Percentiles rank a stretch among this genome's conserved stretches.
phyloP scores from a whole-genome alignment of 2,797 vertebrate species.

The Lacerta bilineata region DNA sequence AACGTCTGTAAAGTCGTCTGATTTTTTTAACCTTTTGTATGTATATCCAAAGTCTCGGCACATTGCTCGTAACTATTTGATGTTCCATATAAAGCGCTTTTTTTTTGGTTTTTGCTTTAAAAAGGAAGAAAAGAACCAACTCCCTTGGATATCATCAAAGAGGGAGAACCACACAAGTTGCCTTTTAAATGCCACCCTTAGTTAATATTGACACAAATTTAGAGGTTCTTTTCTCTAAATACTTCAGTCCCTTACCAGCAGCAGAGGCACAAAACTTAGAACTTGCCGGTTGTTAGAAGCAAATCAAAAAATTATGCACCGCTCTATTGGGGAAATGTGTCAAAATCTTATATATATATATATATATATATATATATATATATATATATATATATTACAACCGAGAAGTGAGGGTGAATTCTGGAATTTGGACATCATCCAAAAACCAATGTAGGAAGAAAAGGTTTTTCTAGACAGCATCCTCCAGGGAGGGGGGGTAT shows the following conservation, averaged over 20 bases:
- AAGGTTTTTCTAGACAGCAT: constrained; percentile 51
- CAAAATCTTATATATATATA: constrained; percentile 59
- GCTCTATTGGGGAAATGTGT: constrained; percentile 74
- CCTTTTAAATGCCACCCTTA: constrained; percentile 78
- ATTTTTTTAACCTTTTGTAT: constrained; percentile 81
- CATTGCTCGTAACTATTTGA: constrained; percentile 82
- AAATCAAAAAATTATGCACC: constrained; percentile 47
- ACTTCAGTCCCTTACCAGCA: constrained; percentile 45
- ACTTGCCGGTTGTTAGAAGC: constrained; percentile 73
- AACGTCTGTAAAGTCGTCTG: constrained; percentile 80
- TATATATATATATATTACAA: background rate
- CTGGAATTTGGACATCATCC: constrained; percentile 78
- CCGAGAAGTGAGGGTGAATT: constrained; percentile 67
- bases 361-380: too few species aligned
- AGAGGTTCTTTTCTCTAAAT: constrained; percentile 70
- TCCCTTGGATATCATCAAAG: constrained; percentile 80
- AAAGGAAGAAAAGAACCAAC: constrained; percentile 62
- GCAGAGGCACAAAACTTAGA: constrained; percentile 65
- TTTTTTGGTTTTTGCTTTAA: constrained; percentile 55
- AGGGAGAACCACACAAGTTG: constrained; percentile 71
- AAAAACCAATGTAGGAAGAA: constrained; percentile 67
- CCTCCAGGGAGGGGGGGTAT: constrained; percentile 72
- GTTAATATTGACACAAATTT: constrained; percentile 79
- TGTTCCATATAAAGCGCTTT: constrained; percentile 79
- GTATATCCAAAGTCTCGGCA: constrained; percentile 80